Evolutionary conservation across 2,888 invertebrate genomes (phyloP), one percentile per base, ranked within the genome.

Genomic region (Rhogogaster chlorosoma): DNA sequence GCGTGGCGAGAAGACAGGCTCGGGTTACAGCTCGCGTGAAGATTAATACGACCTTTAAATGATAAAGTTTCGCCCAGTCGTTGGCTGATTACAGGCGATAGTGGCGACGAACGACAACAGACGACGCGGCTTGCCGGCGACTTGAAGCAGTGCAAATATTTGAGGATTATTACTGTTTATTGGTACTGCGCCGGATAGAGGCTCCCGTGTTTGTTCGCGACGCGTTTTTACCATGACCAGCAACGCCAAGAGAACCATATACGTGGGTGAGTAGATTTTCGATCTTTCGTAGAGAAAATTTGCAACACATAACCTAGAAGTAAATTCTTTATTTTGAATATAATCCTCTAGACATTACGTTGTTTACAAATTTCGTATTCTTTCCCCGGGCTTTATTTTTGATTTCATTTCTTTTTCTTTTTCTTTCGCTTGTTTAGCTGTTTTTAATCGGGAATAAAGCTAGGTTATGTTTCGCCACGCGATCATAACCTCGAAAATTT

Each of bases 161-260:
- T 73, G 42, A 9, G 36, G n/a, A 36, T 29, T 29, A 15, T 3
- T 70, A 22, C 38, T 71, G 22, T 42, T n/a, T 29, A 26, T 15
- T 32, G 49, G 18, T 12, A 10, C 18, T 75, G 18, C 49, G 15
- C 49, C 1, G 6, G 4, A 15, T 22, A 29, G 29, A 29, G 29
- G 0, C 2, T 12, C 29, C 12, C 15, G 15, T 67, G 5, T 77
- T 49, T 77, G 18, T 49, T 26, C 71, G 22, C 26, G 42, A 9
- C 22, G 38, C 42, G 22, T 42, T 73, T 75, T 49, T 78, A 89
- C 86, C 89, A 94, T 94, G 94, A 94, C 94, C 92, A 93, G 95
- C 0, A 97, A 96, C 92, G 96, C 96, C 42, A 98, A 98, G 92
- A 95, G 97, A 87, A 98, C 97, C 1, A 96, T 98, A 88, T 98